phyloP scores from a whole-genome alignment of 2,113 vertebrate species.

The Pitta sordida region DNA sequence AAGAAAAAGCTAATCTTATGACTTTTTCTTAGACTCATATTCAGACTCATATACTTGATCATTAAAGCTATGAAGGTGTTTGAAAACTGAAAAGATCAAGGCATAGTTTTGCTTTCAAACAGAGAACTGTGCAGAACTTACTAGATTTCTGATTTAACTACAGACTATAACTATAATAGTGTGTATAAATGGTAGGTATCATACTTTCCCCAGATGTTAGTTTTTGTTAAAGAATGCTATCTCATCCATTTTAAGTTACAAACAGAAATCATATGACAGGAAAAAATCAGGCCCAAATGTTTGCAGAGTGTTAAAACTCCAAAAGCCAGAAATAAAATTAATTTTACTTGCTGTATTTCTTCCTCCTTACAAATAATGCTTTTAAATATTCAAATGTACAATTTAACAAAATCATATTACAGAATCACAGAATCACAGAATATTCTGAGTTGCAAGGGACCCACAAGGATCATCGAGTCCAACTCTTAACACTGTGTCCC shows the following conservation, averaged over 20 bases:
- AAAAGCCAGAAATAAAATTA: not conserved
- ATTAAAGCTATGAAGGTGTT: not conserved
- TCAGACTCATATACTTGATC: not conserved
- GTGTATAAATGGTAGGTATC: not conserved
- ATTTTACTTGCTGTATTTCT: not conserved
- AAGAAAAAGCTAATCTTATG: not conserved
- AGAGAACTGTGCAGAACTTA: not conserved
- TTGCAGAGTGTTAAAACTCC: not conserved
- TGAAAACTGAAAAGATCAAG: not conserved
- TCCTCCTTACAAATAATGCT: not conserved
- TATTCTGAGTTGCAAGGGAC: too few species aligned
- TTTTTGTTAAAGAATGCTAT: not conserved
- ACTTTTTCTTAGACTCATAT: not conserved
- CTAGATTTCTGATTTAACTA: not conserved
- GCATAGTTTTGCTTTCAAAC: not conserved
- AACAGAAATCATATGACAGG: not conserved
- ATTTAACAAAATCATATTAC: too few species aligned
- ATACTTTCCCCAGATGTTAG: rapidly evolving
- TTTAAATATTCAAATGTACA: not conserved
- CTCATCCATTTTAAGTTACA: not conserved
- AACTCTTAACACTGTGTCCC: too few species aligned
- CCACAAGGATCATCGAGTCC: too few species aligned
- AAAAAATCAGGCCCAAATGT: not conserved
- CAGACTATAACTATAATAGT: not conserved
- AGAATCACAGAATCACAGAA: too few species aligned